Evolutionary conservation across 2,888 invertebrate species (phyloP), one percentile per base, ranked within the genome.

Genomic region (Parnassius apollo): DNA sequence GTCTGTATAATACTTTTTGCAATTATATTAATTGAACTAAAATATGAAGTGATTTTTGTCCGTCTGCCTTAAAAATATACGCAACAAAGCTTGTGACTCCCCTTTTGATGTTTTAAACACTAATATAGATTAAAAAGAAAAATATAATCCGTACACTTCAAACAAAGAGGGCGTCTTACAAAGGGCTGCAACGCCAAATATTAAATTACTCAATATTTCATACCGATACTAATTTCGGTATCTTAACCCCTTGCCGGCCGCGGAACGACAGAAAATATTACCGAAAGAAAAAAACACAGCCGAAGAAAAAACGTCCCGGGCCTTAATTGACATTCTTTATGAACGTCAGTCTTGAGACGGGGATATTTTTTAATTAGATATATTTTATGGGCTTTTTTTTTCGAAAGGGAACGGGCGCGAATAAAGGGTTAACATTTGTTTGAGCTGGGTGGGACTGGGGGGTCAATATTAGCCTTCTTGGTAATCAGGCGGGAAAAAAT

Each of bases 361-460:
- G 92, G 88, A 92, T 92, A 92, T 92, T 92, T 92, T 92, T 92
- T 92, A 92, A 92, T 92, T 92, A 92, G 92, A 92, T 92, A 92
- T 92, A 92, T 92, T 92, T 92, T 92, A 92, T 92, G 91, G 84
- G 84, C 77, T 87, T 91, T 91, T 91, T n/a, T 59, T 91, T 90
- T 82, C 85, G 81, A 88, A 91, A 84, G 89, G 88, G 86, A 78
- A 78, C 80, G 81, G 77, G 78, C 80, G 78, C 80, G 84, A 85
- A 85, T 86, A 88, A 90, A 89, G 90, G 91, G 91, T 91, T 91
- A 90, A 86, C 90, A 91, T 91, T 91, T 91, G 91, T 91, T 91
- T 86, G 83, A 86, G 81, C 78, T 75, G 77, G 71, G 76, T 78
- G 66, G 75, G 78, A 77, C 74, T 49, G 82, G 86, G 88, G 88